Percentiles rank a stretch among this genome's conserved stretches.
Evolutionary conservation across 2,888 invertebrate genomes (phyloP).

Genomic region (Drosophila quasianomalipes): DNA sequence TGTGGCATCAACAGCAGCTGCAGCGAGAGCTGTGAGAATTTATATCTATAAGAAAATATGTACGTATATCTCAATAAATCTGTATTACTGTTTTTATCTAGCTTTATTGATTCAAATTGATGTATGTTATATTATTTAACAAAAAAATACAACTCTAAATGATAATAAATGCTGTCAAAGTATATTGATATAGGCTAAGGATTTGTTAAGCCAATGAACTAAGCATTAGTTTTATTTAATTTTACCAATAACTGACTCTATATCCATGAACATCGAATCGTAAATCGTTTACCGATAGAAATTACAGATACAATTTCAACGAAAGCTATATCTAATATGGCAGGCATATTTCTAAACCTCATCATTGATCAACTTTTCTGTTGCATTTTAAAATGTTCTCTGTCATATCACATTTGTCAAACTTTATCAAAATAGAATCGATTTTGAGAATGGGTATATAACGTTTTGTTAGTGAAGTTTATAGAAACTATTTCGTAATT

Average conservation of each 20-base stretch:
- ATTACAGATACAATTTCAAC: not conserved
- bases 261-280: not conserved
- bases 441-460: not conserved
- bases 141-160: not conserved
- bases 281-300: not conserved
- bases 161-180: not conserved
- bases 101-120: not conserved
- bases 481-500: not conserved
- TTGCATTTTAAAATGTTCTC: not conserved
- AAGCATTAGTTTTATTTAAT: not conserved
- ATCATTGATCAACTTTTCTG: not conserved
- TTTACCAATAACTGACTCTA: not conserved
- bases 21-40: not conserved
- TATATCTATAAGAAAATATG: not conserved
- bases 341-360: not conserved
- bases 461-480: not conserved
- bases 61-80: not conserved
- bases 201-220: not conserved
- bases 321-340: not conserved
- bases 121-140: not conserved
- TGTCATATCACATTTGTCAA: not conserved
- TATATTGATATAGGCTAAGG: not conserved
- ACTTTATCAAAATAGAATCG: not conserved
- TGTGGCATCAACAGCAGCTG: slow-evolving; percentile 8
- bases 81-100: not conserved